Evolutionary conservation across 2,797 vertebrate species (phyloP).

Genomic region (Takifugu rubripes): DNA sequence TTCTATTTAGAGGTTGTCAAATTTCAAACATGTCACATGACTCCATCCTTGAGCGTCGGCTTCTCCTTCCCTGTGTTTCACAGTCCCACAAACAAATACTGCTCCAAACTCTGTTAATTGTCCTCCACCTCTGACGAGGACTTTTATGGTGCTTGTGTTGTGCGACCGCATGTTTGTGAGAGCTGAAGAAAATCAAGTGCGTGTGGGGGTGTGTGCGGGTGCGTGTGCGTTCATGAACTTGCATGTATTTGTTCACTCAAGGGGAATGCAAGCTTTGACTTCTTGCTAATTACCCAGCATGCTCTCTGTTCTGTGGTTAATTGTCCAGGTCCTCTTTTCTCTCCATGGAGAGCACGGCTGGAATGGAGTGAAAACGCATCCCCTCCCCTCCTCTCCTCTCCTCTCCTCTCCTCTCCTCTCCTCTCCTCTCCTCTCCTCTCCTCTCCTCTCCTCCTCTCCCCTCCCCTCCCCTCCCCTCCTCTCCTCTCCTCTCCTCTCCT

Average conservation of each 20-base stretch:
- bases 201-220: constrained; percentile 11
- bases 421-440: constrained; percentile 10
- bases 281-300: constrained; percentile 77
- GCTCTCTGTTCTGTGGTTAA: constrained; percentile 77
- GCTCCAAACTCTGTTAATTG: constrained; percentile 56
- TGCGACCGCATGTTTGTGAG: constrained; percentile 56
- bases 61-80: constrained; percentile 47
- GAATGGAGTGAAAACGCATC: constrained; percentile 52
- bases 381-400: neutral
- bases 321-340: constrained; percentile 71
- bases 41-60: constrained; percentile 22
- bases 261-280: constrained; percentile 71
- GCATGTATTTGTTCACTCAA: constrained; percentile 39
- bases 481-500: constrained; percentile 12
- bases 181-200: constrained; percentile 31
- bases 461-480: constrained; percentile 4
- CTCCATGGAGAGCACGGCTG: constrained; percentile 56
- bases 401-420: constrained; percentile 10
- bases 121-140: constrained; percentile 53
- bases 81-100: constrained; percentile 31
- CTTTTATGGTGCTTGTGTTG: constrained; percentile 42
- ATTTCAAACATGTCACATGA: constrained; percentile 37
- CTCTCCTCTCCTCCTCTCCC: constrained; percentile 6
- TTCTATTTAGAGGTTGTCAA: constrained; percentile 4
- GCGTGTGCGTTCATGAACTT: constrained; percentile 12